A percentile compares a stretch with the other conserved stretches of the same genome.
phyloP scores from a whole-genome alignment of 1,140 invertebrate genomes.

The Pemphigus obesinymphae region DNA sequence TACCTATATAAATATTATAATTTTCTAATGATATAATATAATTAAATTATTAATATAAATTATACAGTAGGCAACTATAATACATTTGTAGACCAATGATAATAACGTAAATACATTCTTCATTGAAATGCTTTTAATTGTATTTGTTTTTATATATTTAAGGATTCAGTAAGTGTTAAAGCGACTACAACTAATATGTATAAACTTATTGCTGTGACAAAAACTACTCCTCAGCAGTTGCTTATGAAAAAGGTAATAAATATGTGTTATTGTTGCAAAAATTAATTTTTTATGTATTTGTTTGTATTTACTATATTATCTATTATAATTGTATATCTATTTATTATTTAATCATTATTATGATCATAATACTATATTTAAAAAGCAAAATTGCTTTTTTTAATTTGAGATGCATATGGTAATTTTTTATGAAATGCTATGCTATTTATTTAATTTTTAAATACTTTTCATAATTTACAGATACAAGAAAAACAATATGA shows the following conservation, averaged over 20 bases:
- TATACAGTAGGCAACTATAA: neutral
- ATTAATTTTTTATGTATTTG: neutral
- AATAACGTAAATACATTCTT: neutral
- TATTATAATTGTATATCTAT: no score
- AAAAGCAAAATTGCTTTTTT: no score
- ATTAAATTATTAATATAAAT: neutral
- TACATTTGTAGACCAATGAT: neutral
- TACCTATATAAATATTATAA: no score
- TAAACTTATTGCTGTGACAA: constrained; percentile 25
- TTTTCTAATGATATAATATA: neutral
- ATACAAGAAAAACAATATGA: constrained; percentile 30
- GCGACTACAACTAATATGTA: neutral
- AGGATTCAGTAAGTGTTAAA: constrained; percentile 12
- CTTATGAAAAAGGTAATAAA: constrained; percentile 22
- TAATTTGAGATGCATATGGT: no score
- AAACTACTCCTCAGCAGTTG: constrained; percentile 32
- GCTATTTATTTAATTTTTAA: neutral
- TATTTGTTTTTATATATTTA: neutral
- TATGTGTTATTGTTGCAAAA: no score
- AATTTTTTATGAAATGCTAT: neutral
- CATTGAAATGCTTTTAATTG: neutral
- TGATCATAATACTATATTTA: no score
- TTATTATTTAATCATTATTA: no score
- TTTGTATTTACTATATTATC: no score
- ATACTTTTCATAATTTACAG: neutral